Evolutionary conservation across 2,797 vertebrate species (phyloP).

Genomic region (Chiropotes sagulatus): DNA sequence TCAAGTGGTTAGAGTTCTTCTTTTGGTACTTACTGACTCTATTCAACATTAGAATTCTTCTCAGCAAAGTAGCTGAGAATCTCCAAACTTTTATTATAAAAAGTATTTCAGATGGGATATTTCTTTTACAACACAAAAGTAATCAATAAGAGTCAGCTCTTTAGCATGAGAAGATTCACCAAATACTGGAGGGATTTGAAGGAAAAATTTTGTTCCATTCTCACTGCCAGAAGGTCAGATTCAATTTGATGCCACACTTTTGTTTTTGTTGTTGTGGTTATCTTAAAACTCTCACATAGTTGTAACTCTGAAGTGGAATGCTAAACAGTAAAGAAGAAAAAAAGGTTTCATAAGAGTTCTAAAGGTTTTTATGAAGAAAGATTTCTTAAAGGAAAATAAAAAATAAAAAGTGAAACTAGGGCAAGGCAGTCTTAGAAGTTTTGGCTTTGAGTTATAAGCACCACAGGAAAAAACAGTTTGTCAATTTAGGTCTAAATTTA

Average conservation of each 20-base stretch:
- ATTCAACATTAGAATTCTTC: conserved; percentile 60
- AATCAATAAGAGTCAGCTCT: conserved; percentile 70
- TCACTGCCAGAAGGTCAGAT: conserved; percentile 65
- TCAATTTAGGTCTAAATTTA: conserved; percentile 70
- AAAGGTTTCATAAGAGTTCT: conserved; percentile 48
- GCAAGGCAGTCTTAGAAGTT: conserved; percentile 61
- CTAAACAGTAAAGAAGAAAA: conserved; percentile 38
- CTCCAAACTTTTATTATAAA: conserved; percentile 55
- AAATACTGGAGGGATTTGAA: conserved; percentile 73
- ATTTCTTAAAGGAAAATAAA: conserved; percentile 52
- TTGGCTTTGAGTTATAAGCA: conserved; percentile 54
- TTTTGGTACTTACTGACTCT: conserved; percentile 9
- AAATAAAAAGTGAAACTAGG: conserved; percentile 65
- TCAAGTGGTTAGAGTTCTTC: not conserved
- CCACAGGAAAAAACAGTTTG: conserved; percentile 56
- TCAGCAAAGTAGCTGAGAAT: conserved; percentile 10
- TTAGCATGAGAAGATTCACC: conserved; percentile 70
- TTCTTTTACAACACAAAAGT: conserved; percentile 67
- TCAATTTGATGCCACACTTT: conserved; percentile 57
- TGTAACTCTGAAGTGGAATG: conserved; percentile 53
- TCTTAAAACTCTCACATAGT: conserved; percentile 21
- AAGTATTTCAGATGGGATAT: conserved; percentile 59
- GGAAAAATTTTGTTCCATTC: conserved; percentile 67
- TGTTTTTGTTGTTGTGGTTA: conserved; percentile 67
- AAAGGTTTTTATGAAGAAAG: conserved; percentile 57